These are phyloP conservation scores for Oxygymnocypris stewartii DNA, from an alignment of 2,113 vertebrate species.

Conservation along the genomic window DNA sequence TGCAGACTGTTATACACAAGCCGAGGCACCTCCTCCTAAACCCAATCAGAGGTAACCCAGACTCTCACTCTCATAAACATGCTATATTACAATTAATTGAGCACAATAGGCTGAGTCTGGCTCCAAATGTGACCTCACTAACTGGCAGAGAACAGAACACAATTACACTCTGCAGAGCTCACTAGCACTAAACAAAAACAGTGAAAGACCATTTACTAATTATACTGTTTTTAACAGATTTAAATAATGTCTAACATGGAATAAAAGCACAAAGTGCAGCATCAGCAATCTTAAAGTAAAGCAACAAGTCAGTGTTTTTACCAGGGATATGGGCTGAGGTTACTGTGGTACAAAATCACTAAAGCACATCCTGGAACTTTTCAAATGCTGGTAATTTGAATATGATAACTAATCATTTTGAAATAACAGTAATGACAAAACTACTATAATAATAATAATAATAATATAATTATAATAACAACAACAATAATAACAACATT, in stretches of 20 bases:
- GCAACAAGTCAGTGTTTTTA: background rate
- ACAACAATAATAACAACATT: too few species aligned
- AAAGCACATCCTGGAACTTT: background rate
- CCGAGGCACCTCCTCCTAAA: slow-evolving; percentile 3
- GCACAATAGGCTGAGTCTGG: slow-evolving; percentile 34
- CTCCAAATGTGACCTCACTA: slow-evolving; percentile 34
- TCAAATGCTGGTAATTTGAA: background rate
- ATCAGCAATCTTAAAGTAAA: background rate
- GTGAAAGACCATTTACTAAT: background rate
- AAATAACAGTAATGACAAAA: too few species aligned
- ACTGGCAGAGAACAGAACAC: slow-evolving; percentile 25
- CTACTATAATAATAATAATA: too few species aligned
- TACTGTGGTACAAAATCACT: background rate
- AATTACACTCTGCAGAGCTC: slow-evolving; percentile 9
- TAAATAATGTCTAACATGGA: background rate
- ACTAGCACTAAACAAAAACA: slow-evolving; percentile 1
- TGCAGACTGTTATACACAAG: slow-evolving; percentile 16
- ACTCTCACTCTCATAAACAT: slow-evolving; percentile 30
- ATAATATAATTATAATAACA: too few species aligned
- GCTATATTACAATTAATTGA: slow-evolving; percentile 40
- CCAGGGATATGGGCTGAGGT: background rate
- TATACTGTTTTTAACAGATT: background rate
- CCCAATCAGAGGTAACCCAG: slow-evolving; percentile 29
- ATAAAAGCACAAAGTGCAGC: background rate
- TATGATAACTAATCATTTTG: background rate